Base-by-base conservation (phyloP, 2,113 vertebrate genomes). In the Xiphophorus hellerii region DNA sequence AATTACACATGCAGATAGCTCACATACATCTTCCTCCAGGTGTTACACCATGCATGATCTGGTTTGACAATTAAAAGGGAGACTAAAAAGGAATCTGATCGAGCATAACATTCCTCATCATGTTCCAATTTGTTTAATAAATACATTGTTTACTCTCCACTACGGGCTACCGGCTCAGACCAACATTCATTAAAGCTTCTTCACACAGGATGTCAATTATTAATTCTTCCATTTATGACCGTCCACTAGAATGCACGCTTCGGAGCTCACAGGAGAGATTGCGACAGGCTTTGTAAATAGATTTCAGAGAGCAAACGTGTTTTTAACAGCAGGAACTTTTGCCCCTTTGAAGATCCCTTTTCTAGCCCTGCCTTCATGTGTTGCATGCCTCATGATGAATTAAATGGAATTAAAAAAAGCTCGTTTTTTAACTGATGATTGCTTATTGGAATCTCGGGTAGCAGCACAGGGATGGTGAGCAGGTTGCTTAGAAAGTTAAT, bases 181-280 rank as follows among this genome's bases (percentile, higher is more conserved):
- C 83, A 72, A 77, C 78, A 68, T 82, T 91, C 86, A 88, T 91
- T 90, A 89, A 74, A 82, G 72, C 74, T 68, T 88, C 86, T 84
- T 89, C 90, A 81, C 83, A 82, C 79, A 74, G 83, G 81, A 69
- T 85, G 88, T 91, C 87, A 90, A 88, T 92, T 91, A 91, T 90
- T 86, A 87, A 90, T 91, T 83, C 80, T 82, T 78, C 83, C 87
- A 70, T 89, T 89, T 78, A 87, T 72, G 83, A 62, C 75, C 69
- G 48, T 82, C 80, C 76, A 91, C 88, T 88, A 87, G 84, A 81
- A 91, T 89, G 87, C 88, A 78, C 1, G 78, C 44, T 68, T 76
- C 81, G 54, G 20, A 37, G 71, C 78, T 44, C 79, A 76, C 81
- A 79, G 78, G 78, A 77, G 83, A 64, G 73, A 82, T 70, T 29